Evolutionary conservation across 2,888 invertebrate species (phyloP).

Genomic region (Lysandra bellargus): DNA sequence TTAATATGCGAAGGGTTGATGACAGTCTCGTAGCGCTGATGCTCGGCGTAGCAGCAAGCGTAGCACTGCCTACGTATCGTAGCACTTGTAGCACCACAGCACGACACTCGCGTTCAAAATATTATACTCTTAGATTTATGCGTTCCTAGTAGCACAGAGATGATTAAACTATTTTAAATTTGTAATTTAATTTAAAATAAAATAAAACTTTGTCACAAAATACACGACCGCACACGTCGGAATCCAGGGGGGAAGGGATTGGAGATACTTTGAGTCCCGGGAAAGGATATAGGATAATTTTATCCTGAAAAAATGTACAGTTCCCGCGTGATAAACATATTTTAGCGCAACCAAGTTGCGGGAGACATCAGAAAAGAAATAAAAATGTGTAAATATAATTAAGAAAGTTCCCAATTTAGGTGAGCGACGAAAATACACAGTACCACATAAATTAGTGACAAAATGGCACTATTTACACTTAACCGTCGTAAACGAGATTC

Average conservation of each 20-base stretch:
- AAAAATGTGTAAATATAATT: neutral
- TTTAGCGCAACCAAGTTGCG: too few relatives aligned
- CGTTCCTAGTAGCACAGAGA: neutral
- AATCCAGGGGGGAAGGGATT: neutral
- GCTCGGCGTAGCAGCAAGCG: neutral
- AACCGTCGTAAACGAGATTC: constrained; percentile 21
- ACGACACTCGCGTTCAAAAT: too few relatives aligned
- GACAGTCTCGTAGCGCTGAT: neutral
- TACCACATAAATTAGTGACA: constrained; percentile 16
- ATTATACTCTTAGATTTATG: neutral
- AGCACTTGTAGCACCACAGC: neutral
- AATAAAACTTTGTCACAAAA: neutral
- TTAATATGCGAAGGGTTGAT: neutral
- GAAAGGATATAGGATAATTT: too few relatives aligned
- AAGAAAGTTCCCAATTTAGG: neutral
- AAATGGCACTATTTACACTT: constrained; percentile 11
- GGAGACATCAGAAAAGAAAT: too few relatives aligned
- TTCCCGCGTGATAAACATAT: too few relatives aligned
- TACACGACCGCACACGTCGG: neutral
- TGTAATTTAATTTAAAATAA: neutral
- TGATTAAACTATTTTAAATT: neutral
- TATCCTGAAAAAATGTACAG: too few relatives aligned
- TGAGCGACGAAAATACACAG: constrained; percentile 6
- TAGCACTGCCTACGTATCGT: neutral
- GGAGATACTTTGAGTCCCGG: too few relatives aligned